Base-by-base conservation (phyloP, 2,888 invertebrate species). In the Parelbella ahira region DNA sequence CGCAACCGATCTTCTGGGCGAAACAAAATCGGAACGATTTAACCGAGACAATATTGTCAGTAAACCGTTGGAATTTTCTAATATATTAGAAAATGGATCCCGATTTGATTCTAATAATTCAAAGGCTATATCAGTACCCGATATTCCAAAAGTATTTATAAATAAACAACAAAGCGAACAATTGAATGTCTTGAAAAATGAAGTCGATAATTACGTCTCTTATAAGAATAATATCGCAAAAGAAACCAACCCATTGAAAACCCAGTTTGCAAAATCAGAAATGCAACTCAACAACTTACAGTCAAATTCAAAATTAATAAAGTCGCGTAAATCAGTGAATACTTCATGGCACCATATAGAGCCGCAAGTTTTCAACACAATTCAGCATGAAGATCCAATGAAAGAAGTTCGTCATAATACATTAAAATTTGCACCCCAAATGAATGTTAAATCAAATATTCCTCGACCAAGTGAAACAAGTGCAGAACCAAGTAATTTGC, bases 111-210 rank as follows among this genome's bases (percentile, higher is more conserved):
- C 23, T 6, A 28, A 27, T 8, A 62, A 55, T 15, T 63, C 65
- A 4, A 60, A 63, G 43, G 23, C 36, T n/a, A 50, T 56, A 20
- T 56, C 60, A 0, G 48, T 60, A 21, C 60, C 60, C 1, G 64
- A 70, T 5, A 56, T 57, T 34, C 63, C 71, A 0, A 73, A 69
- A 56, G 53, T 63, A n/a, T 60, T 56, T 20, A 58, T 68, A 7
- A 67, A 63, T 29, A 69, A 69, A 49, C 53, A 60, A 23, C 65
- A 74, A 36, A 48, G 52, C 0, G 61, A 69, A 11, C 58, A 62
- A 29, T 39, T 66, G 3, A 48, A 53, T 2, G 45, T 51, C 3
- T 12, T 63, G 1, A 62, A 54, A 28, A 54, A 54, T 32, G 62
- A 65, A 49, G 48, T 61, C 1, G 56, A 51, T 24, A 46, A 37